Conservation (phyloP, 2,888 invertebrate genomes). For the Drosophila subquinaria region DNA sequence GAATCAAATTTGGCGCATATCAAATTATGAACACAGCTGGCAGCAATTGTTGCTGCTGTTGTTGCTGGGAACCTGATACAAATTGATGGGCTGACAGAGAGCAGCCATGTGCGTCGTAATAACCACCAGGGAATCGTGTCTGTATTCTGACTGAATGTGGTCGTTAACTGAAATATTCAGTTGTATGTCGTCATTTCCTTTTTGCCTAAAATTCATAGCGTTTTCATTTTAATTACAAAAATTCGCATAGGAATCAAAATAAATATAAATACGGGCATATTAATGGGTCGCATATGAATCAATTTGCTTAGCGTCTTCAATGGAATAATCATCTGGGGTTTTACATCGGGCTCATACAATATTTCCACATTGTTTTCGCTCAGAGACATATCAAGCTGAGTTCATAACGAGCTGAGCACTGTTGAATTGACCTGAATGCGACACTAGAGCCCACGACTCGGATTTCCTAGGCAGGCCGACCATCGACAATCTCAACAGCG, state of each 20-base stretch:
- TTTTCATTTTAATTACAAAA: slow-evolving; percentile 71
- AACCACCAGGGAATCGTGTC: slow-evolving; percentile 60
- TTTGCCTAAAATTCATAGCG: slow-evolving; percentile 57
- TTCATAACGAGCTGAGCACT: slow-evolving; percentile 32
- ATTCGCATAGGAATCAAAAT: slow-evolving; percentile 62
- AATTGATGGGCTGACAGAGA: slow-evolving; percentile 55
- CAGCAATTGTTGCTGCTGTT: slow-evolving; percentile 66
- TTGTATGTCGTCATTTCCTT: slow-evolving; percentile 38
- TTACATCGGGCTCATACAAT: background rate
- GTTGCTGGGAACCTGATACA: slow-evolving; percentile 65
- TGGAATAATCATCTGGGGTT: slow-evolving; percentile 10
- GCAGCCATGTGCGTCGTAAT: slow-evolving; percentile 65
- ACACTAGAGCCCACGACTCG: slow-evolving; percentile 49
- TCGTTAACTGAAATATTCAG: slow-evolving; percentile 25
- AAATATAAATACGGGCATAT: slow-evolving; percentile 37
- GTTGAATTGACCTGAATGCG: slow-evolving; percentile 40
- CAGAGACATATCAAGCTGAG: slow-evolving; percentile 9
- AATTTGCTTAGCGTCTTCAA: slow-evolving; percentile 21
- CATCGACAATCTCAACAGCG: slow-evolving; percentile 14
- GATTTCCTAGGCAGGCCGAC: slow-evolving; percentile 48
- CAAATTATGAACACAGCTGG: slow-evolving; percentile 80
- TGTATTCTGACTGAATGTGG: slow-evolving; percentile 20
- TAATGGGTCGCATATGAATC: slow-evolving; percentile 23
- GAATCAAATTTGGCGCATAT: slow-evolving; percentile 78
- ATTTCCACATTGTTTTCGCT: slow-evolving; percentile 36